Percentiles rank a stretch among this genome's conserved stretches.
Evolutionary conservation across 1,140 invertebrate genomes (phyloP).

Genomic region (Drosophila funebris): DNA sequence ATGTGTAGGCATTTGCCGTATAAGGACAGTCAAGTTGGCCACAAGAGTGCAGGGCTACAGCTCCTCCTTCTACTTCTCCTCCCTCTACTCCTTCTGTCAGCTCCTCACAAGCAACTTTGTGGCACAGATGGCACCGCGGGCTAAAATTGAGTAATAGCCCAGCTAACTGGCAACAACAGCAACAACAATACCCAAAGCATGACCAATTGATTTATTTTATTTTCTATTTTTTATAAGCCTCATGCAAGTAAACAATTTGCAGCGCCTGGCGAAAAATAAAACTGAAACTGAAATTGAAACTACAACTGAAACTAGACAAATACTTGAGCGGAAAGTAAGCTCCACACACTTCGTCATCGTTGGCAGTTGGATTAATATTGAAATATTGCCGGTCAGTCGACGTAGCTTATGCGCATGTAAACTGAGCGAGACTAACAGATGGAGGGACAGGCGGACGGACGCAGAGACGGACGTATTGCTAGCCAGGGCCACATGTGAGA

Average conservation of each 20-base stretch:
- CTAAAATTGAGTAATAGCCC: slow-evolving; percentile 75
- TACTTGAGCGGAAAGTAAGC: slow-evolving; percentile 70
- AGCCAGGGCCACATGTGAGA: slow-evolving; percentile 69
- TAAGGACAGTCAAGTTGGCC: slow-evolving; percentile 42
- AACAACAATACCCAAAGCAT: slow-evolving; percentile 15
- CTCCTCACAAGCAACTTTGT: slow-evolving; percentile 6
- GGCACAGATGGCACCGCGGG: slow-evolving; percentile 39
- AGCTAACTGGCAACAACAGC: slow-evolving; percentile 53
- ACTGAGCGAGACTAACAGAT: slow-evolving; percentile 33
- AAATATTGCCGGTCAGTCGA: slow-evolving; percentile 70
- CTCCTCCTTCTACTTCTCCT: neutral
- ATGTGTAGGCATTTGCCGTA: slow-evolving; percentile 54
- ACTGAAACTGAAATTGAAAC: slow-evolving; percentile 27
- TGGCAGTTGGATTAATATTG: slow-evolving; percentile 82
- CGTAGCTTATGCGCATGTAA: slow-evolving; percentile 67
- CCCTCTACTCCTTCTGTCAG: neutral
- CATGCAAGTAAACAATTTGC: slow-evolving; percentile 47
- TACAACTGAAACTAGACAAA: slow-evolving; percentile 69
- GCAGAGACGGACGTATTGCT: slow-evolving; percentile 17
- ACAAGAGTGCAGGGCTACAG: neutral
- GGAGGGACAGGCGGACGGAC: neutral
- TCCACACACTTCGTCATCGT: slow-evolving; percentile 77
- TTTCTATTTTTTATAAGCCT: slow-evolving; percentile 53
- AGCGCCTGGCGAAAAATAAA: slow-evolving; percentile 26
- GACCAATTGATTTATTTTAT: slow-evolving; percentile 77